Evolutionary conservation across 2,888 invertebrate species (phyloP), one percentile per base, ranked within the genome.

Genomic region (Drepanosiphum platanoidis): DNA sequence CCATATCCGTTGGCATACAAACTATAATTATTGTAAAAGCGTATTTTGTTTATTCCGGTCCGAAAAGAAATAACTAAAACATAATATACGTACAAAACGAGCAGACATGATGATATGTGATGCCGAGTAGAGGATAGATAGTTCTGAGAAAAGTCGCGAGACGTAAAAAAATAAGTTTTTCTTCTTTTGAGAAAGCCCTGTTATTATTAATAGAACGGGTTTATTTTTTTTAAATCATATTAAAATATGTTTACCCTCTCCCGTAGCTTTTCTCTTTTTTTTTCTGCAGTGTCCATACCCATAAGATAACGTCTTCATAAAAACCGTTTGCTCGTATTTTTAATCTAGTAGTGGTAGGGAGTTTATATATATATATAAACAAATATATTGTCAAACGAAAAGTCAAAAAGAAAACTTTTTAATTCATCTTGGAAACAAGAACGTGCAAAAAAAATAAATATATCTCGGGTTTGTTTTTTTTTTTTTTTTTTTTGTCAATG

Each of bases 381-480:
- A 42, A 32, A 13, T 30, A 46, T 66, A 32, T n/a, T 78, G 7
- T 66, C 42, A 42, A 32, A 46, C n/a, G n/a, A 79, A 66, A 78
- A 34, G n/a, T 46, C n/a, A 70, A 80, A 80, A 80, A 27, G 30
- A 80, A 79, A 68, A 82, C 64, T 64, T 82, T 82, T 82, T 18
- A 75, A 80, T 80, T 80, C 27, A 36, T 80, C 36, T 70, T 22
- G n/a, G 18, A 52, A 70, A 66, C 4, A 66, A 42, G n/a, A 70
- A 36, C 27, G 22, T 11, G 27, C 7, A 58, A 36, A 30, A 39
- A 80, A 52, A 9, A 42, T 7, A 52, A 18, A 22, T 42, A 36
- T 80, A 70, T n/a, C 66, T 18, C 3, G 52, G 70, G 52, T 61
- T 27, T n/a, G n/a, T n/a, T n/a, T n/a, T n/a, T n/a, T n/a, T n/a